These are phyloP conservation scores for Drosophila miranda DNA, from an alignment of 1,140 invertebrate species.

Conservation along the genomic window DNA sequence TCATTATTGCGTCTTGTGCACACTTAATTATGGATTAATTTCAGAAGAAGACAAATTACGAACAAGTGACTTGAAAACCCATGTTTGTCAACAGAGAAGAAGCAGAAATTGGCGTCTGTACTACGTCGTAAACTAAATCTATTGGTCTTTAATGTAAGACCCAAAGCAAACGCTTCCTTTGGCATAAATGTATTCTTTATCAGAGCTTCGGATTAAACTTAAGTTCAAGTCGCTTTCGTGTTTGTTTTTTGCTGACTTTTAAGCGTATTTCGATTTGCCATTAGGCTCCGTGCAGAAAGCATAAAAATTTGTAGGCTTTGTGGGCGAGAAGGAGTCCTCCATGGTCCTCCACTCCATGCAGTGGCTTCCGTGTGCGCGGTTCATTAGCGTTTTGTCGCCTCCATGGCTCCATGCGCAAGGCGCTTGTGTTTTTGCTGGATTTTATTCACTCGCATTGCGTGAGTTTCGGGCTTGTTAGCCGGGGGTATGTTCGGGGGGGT, in stretches of 20 bases:
- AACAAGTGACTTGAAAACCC: neutral
- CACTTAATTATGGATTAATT: constrained; percentile 24
- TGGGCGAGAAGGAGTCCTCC: constrained; percentile 2
- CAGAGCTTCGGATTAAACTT: constrained; percentile 1
- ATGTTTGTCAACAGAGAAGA: no score
- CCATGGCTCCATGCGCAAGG: constrained; percentile 32
- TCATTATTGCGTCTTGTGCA: constrained; percentile 23
- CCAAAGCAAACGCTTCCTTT: no score
- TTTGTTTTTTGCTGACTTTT: constrained; percentile 12
- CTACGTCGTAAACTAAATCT: no score
- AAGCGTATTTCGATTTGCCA: constrained; percentile 60
- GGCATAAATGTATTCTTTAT: no score
- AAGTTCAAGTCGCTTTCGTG: constrained; percentile 8
- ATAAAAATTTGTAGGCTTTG: constrained; percentile 50
- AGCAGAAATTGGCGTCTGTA: no score
- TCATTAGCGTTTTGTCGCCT: constrained; percentile 77
- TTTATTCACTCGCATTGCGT: constrained; percentile 39
- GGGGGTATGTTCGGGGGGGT: no score
- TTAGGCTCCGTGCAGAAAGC: constrained; percentile 30
- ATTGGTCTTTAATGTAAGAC: no score
- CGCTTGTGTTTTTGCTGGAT: constrained; percentile 37
- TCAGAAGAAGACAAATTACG: constrained; percentile 9
- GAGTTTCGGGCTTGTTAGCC: constrained; percentile 24
- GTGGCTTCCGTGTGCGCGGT: constrained; percentile 60
- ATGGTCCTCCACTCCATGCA: constrained; percentile 6